These are phyloP conservation scores for Anabas testudineus DNA, from an alignment of 2,797 vertebrate species.

Conservation along the genomic window DNA sequence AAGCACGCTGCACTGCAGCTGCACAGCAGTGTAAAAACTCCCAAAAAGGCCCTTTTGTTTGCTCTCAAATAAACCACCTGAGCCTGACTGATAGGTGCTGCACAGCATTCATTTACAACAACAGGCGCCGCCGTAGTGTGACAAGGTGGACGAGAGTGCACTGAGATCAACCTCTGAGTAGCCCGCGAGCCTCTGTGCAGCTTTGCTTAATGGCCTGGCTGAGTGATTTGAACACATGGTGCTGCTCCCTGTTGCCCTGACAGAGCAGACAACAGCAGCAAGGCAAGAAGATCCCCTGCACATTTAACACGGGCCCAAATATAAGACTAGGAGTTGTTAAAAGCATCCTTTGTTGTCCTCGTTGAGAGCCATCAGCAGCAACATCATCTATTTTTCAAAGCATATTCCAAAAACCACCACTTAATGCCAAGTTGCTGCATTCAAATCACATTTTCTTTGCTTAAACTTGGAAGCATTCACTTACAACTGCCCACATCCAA, in stretches of 20 bases:
- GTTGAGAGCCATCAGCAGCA: not conserved
- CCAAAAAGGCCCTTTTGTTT: conserved; percentile 62
- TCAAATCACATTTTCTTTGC: conserved; percentile 11
- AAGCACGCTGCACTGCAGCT: conserved; percentile 54
- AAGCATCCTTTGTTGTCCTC: conserved; percentile 6
- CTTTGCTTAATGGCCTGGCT: conserved; percentile 52
- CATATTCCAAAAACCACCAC: conserved; percentile 7
- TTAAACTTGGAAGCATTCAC: conserved; percentile 37
- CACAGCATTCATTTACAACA: conserved; percentile 72
- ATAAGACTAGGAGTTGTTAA: not conserved
- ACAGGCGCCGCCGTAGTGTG: conserved; percentile 64
- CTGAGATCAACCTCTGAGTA: conserved; percentile 48
- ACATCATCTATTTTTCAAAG: conserved; percentile 19
- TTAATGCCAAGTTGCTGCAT: conserved; percentile 17
- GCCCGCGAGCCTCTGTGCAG: conserved; percentile 34
- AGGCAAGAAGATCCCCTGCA: not conserved
- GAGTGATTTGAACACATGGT: conserved; percentile 64
- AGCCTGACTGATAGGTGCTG: conserved; percentile 75
- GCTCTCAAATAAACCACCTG: conserved; percentile 76
- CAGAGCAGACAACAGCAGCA: conserved; percentile 41
- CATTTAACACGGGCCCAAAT: not conserved
- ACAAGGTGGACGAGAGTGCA: conserved; percentile 47
- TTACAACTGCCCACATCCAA: conserved; percentile 49
- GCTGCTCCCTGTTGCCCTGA: conserved; percentile 70
- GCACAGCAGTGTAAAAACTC: conserved; percentile 53